Evolutionary conservation across 2,888 invertebrate genomes (phyloP), one percentile per base, ranked within the genome.

Genomic region (Tromatobia lineatoria): DNA sequence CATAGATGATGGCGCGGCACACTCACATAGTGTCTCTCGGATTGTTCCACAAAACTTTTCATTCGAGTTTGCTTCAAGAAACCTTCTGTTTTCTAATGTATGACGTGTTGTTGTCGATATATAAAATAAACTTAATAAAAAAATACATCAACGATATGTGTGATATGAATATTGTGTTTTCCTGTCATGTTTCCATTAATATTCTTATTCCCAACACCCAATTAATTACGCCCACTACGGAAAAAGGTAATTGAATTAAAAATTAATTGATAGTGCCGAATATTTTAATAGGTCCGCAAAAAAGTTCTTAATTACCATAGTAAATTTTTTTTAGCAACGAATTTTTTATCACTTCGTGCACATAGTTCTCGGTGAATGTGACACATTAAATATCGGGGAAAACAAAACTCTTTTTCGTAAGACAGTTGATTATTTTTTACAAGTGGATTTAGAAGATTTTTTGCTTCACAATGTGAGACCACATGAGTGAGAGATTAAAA

Each of bases 61-160:
- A 93, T 93, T 93, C 93, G 92, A 93, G 93, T 93, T 93, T 93
- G 93, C 93, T 93, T 94, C 93, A 93, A 93, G 93, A 93, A 93
- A 94, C 93, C 93, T 94, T 94, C 93, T 94, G 93, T 94, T 94
- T 93, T 93, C 93, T 93, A 93, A 94, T 94, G 93, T 94, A 94
- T 94, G 93, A 94, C 93, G 93, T 94, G 93, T 94, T 94, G 93
- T 94, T 94, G 93, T 94, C 93, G 93, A 93, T 94, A 94, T 93
- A 94, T 93, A 94, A 94, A 94, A 93, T 94, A 93, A 93, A 94
- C 93, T 93, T 93, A 93, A 93, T 93, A 93, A 93, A 93, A 93
- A 93, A 93, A 93, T 92, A 92, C 88, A 87, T 89, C 82, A 88
- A 84, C 83, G 83, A 84, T 80, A 81, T 78, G 81, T 81, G 80